These are phyloP conservation scores for Paramormyrops hopkinsi DNA, from an alignment of 2,797 vertebrate species.

Conservation along the genomic window DNA sequence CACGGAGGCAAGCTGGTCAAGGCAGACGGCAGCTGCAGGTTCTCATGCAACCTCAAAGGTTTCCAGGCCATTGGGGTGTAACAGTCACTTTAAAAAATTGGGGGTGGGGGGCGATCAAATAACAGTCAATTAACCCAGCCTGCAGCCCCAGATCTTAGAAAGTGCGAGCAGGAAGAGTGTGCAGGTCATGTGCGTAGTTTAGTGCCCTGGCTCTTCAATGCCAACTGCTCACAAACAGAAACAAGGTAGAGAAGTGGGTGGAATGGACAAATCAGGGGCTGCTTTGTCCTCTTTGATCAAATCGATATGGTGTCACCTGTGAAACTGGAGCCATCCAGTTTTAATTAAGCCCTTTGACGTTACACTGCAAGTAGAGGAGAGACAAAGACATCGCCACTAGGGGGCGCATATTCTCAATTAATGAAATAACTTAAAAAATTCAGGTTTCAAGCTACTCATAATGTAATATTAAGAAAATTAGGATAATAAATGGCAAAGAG, in stretches of 20 bases:
- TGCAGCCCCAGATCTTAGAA: background rate
- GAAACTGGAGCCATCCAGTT: background rate
- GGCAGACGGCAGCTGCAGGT: background rate
- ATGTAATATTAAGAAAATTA: background rate
- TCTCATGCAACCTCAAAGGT: background rate
- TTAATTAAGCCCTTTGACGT: background rate
- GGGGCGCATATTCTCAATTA: background rate
- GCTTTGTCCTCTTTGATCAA: background rate
- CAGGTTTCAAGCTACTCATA: background rate
- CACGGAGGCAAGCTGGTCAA: background rate
- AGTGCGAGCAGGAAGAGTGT: background rate
- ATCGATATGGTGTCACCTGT: background rate
- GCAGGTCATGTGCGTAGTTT: background rate
- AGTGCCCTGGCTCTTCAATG: background rate
- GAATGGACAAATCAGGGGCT: background rate
- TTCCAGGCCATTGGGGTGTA: background rate
- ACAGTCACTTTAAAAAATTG: background rate
- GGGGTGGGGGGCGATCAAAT: background rate
- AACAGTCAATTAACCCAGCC: background rate
- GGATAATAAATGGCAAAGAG: background rate
- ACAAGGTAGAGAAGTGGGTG: background rate
- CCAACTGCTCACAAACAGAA: background rate
- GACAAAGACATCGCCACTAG: background rate
- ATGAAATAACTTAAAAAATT: background rate
- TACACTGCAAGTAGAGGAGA: background rate